Conservation (phyloP, 2,888 invertebrate species). For the Neria commutata region DNA sequence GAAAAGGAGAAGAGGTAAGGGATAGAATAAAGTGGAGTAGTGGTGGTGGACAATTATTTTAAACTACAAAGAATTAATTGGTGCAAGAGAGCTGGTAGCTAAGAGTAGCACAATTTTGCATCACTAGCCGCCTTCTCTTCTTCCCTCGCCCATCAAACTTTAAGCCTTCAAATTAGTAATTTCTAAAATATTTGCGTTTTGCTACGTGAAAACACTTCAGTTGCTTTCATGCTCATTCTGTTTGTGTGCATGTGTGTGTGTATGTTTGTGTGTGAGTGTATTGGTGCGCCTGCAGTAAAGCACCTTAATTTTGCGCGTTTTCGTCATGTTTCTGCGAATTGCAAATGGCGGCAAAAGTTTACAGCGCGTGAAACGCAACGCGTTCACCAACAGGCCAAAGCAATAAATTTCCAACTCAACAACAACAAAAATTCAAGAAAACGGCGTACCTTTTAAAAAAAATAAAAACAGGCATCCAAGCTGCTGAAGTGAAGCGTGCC, state of each 20-base stretch:
- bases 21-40: too few relatives aligned
- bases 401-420: neutral
- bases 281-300: too few relatives aligned
- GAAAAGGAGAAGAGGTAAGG: too few relatives aligned
- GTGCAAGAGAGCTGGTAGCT: too few relatives aligned
- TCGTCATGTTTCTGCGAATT: constrained; percentile 1
- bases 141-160: too few relatives aligned
- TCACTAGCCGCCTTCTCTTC: too few relatives aligned
- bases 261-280: neutral
- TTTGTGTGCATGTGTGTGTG: neutral
- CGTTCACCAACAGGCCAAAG: constrained; percentile 1
- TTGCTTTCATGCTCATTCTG: neutral
- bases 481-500: too few relatives aligned
- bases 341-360: constrained; percentile 39
- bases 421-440: neutral
- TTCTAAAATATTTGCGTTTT: neutral
- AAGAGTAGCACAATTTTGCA: too few relatives aligned
- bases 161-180: neutral
- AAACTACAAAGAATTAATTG: too few relatives aligned
- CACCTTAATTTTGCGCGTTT: neutral
- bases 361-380: constrained; percentile 38
- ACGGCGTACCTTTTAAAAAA: neutral
- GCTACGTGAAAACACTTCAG: neutral
- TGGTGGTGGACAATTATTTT: too few relatives aligned
- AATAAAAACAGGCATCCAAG: too few relatives aligned